These are phyloP conservation scores for Hippocampus comes DNA, from an alignment of 2,113 vertebrate species.

Conservation along the genomic window DNA sequence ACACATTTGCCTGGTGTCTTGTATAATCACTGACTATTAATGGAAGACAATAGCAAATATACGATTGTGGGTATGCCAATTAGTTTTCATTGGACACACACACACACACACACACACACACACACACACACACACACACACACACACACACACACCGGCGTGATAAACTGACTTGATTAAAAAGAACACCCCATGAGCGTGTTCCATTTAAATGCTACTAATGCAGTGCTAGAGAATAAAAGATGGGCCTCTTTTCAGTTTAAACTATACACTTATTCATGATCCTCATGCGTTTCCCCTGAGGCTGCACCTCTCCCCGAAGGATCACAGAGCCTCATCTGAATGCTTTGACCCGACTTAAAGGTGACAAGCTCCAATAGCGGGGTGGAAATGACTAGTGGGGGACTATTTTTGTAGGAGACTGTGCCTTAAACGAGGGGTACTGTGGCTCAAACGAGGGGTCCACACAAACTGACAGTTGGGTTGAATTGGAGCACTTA, in stretches of 20 bases:
- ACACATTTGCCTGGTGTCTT: not conserved
- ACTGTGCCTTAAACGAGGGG: too few species aligned
- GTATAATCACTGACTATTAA: not conserved
- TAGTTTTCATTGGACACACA: not conserved
- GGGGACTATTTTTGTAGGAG: not conserved
- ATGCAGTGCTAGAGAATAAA: not conserved
- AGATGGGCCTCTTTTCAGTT: not conserved
- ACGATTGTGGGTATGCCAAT: not conserved
- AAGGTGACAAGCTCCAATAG: slow-evolving; percentile 21
- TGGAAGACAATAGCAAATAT: not conserved
- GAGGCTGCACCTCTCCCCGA: slow-evolving; percentile 6
- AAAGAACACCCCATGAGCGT: not conserved
- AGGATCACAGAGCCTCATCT: slow-evolving; percentile 8
- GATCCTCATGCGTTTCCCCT: not conserved
- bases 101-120: not conserved
- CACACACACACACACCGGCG: not conserved
- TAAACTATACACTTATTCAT: not conserved
- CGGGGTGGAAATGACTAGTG: too few species aligned
- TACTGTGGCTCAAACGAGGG: not conserved
- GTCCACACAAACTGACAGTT: not conserved
- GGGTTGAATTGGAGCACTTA: not conserved
- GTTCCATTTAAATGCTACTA: not conserved
- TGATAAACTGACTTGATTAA: not conserved
- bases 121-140: not conserved
- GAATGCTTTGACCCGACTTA: slow-evolving; percentile 33